These are phyloP conservation scores for Samia ricini DNA, from an alignment of 1,140 invertebrate species.

Conservation along the genomic window DNA sequence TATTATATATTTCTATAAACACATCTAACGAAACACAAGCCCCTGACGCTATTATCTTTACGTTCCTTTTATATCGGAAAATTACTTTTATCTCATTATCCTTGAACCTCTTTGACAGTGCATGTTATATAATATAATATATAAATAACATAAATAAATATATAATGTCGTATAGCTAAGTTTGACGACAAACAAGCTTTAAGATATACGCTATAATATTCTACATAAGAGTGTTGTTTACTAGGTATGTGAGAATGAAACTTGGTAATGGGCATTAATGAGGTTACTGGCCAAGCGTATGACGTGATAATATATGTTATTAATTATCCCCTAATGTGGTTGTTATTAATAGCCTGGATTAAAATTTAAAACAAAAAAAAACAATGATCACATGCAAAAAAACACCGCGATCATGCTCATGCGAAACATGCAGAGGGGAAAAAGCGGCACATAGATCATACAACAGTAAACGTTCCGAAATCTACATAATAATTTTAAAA, in stretches of 20 bases:
- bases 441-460: neutral
- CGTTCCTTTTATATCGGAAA: neutral
- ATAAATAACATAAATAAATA: neutral
- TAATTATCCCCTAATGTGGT: neutral
- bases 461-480: neutral
- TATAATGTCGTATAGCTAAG: neutral
- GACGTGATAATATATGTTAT: constrained; percentile 25
- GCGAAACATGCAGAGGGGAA: constrained; percentile 14
- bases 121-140: neutral
- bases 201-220: constrained; percentile 18
- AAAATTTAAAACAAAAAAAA: neutral
- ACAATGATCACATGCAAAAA: neutral
- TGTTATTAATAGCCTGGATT: neutral
- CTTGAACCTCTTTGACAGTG: neutral
- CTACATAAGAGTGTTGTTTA: constrained; percentile 16
- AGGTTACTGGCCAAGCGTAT: constrained; percentile 26
- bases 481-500: neutral
- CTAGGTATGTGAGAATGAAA: constrained; percentile 19
- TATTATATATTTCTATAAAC: constrained; percentile 36
- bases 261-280: constrained; percentile 25
- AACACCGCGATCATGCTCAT: neutral
- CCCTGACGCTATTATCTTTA: constrained; percentile 8
- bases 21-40: constrained; percentile 55
- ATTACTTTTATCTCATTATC: neutral
- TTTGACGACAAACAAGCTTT: constrained; percentile 7